Percentiles rank a stretch among this genome's conserved stretches.
Conservation (phyloP, 2,888 invertebrate genomes). For the Trissonchulus sp. region DNA sequence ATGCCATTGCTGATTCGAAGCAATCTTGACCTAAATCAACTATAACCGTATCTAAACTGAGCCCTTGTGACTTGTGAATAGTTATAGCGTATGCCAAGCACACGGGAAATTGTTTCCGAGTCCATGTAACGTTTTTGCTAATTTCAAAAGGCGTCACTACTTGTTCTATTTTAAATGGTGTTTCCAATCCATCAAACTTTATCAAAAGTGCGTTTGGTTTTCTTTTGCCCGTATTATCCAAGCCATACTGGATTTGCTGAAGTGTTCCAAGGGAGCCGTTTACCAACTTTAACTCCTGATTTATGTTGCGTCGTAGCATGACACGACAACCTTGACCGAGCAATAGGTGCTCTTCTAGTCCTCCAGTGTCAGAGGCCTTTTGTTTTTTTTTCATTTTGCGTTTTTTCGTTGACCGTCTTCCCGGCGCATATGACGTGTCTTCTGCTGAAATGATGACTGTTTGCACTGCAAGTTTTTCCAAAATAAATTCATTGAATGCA, state of each 20-base stretch:
- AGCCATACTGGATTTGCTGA: background rate
- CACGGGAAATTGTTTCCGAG: slow-evolving; percentile 2
- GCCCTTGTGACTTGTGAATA: slow-evolving; percentile 5
- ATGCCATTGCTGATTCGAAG: background rate
- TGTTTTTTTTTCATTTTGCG: background rate
- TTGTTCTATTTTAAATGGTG: background rate
- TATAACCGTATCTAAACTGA: background rate
- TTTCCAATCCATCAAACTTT: background rate
- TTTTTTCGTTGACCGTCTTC: background rate
- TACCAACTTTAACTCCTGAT: background rate
- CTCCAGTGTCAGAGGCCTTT: background rate
- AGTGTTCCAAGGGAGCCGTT: background rate
- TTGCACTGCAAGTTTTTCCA: no score
- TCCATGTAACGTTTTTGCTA: background rate
- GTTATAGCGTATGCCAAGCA: background rate
- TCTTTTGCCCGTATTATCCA: background rate
- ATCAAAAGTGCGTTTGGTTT: background rate
- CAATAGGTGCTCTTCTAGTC: background rate
- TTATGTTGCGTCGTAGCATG: background rate
- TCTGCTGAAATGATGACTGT: no score
- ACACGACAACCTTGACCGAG: background rate
- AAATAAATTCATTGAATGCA: no score
- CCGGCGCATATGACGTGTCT: no score
- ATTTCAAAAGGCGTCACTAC: background rate
- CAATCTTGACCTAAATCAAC: background rate